phyloP scores from a whole-genome alignment of 2,113 vertebrate species.

The Alligator sinensis region DNA sequence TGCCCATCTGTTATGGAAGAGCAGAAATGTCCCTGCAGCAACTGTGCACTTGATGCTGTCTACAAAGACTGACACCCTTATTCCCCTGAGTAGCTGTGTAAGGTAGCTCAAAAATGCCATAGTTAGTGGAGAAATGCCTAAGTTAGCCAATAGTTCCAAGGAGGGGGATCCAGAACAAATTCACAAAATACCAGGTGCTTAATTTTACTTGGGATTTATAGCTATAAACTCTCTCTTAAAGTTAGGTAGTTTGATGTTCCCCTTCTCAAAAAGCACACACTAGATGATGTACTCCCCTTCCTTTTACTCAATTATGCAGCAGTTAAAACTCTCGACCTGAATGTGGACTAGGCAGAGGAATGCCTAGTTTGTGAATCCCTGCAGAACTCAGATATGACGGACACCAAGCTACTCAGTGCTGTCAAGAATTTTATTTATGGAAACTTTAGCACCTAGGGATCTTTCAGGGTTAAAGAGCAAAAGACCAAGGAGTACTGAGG shows the following conservation, averaged over 20 bases:
- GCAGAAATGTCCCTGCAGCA: background rate
- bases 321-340: background rate
- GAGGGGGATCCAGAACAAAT: background rate
- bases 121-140: rapidly evolving
- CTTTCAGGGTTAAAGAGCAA: too few relatives aligned
- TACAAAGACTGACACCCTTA: background rate
- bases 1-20: background rate
- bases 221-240: background rate
- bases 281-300: background rate
- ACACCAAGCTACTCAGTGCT: background rate
- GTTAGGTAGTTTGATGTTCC: background rate
- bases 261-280: background rate
- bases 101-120: background rate
- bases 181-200: rapidly evolving
- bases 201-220: rapidly evolving
- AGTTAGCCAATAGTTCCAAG: background rate
- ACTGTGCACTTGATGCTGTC: rapidly evolving
- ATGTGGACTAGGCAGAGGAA: too few relatives aligned
- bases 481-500: too few relatives aligned
- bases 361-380: background rate
- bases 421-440: too few relatives aligned
- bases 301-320: background rate
- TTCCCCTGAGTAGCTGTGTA: background rate
- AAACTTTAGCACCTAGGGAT: too few relatives aligned
- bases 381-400: background rate